Base-by-base conservation (phyloP, 2,797 vertebrate genomes). In the Darevskia nairensis region DNA sequence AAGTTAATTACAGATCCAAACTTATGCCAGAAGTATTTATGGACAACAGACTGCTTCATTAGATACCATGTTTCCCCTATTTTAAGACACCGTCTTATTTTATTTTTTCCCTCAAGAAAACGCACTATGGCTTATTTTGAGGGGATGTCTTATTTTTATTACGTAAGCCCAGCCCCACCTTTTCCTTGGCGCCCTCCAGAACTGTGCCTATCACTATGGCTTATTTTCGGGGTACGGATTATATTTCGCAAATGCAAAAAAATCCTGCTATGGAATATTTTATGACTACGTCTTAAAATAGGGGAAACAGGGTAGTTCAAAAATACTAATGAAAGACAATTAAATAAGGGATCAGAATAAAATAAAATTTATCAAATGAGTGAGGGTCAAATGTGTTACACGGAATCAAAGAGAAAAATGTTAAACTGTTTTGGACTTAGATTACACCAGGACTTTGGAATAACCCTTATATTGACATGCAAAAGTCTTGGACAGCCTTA, bases 1-100 rank as follows among this genome's bases (percentile, higher is more conserved):
- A 74, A 92, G 46, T 94, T 90, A 89, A 46, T 88, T 84, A 59
- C 23, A 92, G 41, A 64, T 91, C 89, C 50, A 23, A 3, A 8
- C 8, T 46, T 50, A 83, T 64, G 19, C 61, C 61, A 72, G 7
- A 72, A 32, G n/a, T 72, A 21, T 69, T 69, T 25, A 10, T 69
- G 21, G 25, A 68, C 66, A 68, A 68, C 21, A 27, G 21, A 23
- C 27, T 11, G 3, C 27, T 69, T 69, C 68, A 72, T 35, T 32
- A 15, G n/a, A 6, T 72, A 35, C 35, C 35, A 35, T 35, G 35
- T 35, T 35, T 35, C 35, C 35, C 35, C 35, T 35, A 35, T 35
- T 35, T 35, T 35, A 35, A 35, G 35, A 35, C 35, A 35, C 35
- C 35, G 35, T 35, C 35, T 35, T 35, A 35, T 35, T 35, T 35